A percentile compares a stretch with the other conserved stretches of the same genome.
Evolutionary conservation across 1,140 invertebrate genomes (phyloP).

Genomic region (Ooceraea biroi): DNA sequence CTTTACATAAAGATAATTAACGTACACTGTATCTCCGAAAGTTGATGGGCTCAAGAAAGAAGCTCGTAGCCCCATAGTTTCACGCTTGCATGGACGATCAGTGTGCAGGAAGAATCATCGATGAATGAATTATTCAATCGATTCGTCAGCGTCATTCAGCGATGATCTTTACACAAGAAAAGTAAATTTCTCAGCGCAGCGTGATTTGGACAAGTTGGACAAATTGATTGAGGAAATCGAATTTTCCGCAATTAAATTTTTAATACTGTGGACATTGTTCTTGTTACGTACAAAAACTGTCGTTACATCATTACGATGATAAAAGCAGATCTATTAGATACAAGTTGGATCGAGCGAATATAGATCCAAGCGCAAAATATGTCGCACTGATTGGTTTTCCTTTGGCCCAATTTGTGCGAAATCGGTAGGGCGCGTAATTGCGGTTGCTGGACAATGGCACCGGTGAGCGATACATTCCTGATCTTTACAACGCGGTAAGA

Average conservation of each 20-base stretch:
- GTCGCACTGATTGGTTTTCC: not conserved
- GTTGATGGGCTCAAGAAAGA: constrained; percentile 54
- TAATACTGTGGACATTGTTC: not conserved
- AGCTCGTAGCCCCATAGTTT: constrained; percentile 57
- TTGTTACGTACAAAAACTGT: constrained; percentile 12
- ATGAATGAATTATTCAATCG: constrained; percentile 20
- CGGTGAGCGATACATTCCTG: constrained; percentile 14
- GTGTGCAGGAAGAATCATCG: constrained; percentile 52
- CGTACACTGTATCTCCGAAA: constrained; percentile 72
- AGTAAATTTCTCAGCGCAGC: constrained; percentile 68
- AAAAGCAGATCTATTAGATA: constrained; percentile 33
- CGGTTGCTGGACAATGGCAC: constrained; percentile 59
- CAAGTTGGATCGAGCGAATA: not conserved
- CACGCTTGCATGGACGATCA: constrained; percentile 53
- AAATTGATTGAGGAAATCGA: constrained; percentile 28
- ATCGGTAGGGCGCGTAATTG: constrained; percentile 37
- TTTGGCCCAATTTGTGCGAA: constrained; percentile 1
- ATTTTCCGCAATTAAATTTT: constrained; percentile 45
- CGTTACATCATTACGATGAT: constrained; percentile 19
- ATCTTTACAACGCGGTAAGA: constrained; percentile 62
- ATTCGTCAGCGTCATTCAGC: constrained; percentile 21
- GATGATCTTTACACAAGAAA: constrained; percentile 45
- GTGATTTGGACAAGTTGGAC: constrained; percentile 64
- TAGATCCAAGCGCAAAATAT: not conserved
- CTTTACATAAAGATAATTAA: constrained; percentile 68